Evolutionary conservation across 2,113 vertebrate species (phyloP).

Genomic region (Aegotheles bennettii): DNA sequence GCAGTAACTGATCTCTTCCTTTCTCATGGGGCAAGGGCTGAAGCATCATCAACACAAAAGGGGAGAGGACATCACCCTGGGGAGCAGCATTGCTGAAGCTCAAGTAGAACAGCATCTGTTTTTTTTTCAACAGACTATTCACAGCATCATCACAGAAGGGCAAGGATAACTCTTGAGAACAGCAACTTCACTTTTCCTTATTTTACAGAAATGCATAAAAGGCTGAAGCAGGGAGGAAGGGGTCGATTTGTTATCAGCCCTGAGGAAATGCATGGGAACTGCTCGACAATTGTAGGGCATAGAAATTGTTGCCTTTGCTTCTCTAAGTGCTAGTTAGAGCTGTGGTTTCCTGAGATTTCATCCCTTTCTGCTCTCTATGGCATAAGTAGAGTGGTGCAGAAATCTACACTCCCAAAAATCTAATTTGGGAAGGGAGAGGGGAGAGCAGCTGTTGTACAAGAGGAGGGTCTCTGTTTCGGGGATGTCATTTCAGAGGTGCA

Average conservation of each 20-base stretch:
- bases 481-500: neutral
- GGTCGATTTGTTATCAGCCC: neutral
- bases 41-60: neutral
- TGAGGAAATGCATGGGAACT: neutral
- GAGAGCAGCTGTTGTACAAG: neutral
- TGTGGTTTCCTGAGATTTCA: neutral
- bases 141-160: neutral
- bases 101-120: neutral
- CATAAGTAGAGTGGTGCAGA: neutral
- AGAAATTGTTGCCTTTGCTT: neutral
- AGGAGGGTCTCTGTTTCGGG: accelerated
- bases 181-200: neutral
- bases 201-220: neutral
- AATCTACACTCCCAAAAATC: neutral
- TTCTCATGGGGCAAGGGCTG: neutral
- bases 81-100: neutral
- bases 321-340: neutral
- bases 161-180: neutral
- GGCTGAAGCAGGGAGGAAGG: neutral
- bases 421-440: neutral
- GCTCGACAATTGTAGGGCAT: neutral
- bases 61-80: neutral
- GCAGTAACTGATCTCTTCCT: neutral
- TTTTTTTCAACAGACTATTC: neutral
- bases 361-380: neutral